A percentile compares a stretch with the other conserved stretches of the same genome.
Evolutionary conservation across 2,113 vertebrate genomes (phyloP).

Genomic region (Sturnus vulgaris): DNA sequence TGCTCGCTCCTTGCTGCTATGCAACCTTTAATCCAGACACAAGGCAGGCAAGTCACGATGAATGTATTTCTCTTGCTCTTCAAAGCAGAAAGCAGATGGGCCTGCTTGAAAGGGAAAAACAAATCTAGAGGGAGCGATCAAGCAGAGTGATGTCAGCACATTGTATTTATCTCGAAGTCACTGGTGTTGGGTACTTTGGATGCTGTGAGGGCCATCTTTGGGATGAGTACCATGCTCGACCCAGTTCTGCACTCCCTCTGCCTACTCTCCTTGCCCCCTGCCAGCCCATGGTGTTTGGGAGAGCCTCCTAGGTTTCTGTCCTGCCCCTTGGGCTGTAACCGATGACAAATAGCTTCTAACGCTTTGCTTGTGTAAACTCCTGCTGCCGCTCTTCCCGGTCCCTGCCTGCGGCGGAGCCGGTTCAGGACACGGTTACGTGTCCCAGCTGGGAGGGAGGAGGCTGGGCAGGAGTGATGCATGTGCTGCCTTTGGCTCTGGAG

Average conservation of each 20-base stretch:
- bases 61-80: not conserved
- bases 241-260: not conserved
- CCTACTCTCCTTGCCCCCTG: not conserved
- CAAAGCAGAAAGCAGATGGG: not conserved
- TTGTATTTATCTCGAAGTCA: not conserved
- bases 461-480: not conserved
- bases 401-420: not conserved
- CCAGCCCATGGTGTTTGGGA: not conserved
- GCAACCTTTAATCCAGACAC: conserved; percentile 40
- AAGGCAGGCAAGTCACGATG: not conserved
- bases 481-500: not conserved
- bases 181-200: not conserved
- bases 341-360: conserved; percentile 32
- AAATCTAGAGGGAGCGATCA: not conserved
- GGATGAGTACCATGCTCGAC: not conserved
- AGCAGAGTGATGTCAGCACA: not conserved
- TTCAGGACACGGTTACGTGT: not conserved
- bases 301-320: not conserved
- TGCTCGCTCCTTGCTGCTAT: not conserved
- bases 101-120: not conserved
- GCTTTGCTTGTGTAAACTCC: conserved; percentile 15
- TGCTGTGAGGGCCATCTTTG: not conserved
- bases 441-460: not conserved
- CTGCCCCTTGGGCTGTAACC: not conserved
- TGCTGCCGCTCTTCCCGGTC: not conserved